Base-by-base conservation (phyloP, 2,797 vertebrate species). In the Botia kubotai region DNA sequence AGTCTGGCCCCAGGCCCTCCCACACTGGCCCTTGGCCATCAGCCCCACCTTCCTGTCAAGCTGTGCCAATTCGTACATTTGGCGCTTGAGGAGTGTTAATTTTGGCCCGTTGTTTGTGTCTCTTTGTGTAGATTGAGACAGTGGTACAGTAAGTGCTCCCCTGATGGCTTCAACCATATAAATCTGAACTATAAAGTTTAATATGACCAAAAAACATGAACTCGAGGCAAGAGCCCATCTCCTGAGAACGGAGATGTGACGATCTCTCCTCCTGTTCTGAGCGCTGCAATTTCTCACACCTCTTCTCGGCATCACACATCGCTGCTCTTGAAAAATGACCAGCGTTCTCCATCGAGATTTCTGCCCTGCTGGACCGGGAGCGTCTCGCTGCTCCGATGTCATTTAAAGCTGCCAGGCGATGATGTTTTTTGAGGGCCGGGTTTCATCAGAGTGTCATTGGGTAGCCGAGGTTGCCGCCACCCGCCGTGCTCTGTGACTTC, bases 321-420 rank as follows among this genome's bases (percentile, higher is more conserved):
- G 12, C 46, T 65, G 73, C 60, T 69, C 76, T 75, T 83, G 83
- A 82, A 86, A 84, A 77, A 79, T 82, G 81, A 23, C 11, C 33
- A n/a, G 21, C 19, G 43, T 13, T 46, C 43, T 74, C 63, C 17
- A 17, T 75, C 7, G 39, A 23, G 50, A 60, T 76, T 72, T 75
- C 60, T 29, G 23, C 13, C 71, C 87, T 81, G 86, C 80, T 73
- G 80, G 60, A 60, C 46, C 36, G 62, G 16, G 60, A 78, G 67
- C 82, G 46, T 74, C 65, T 48, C 13, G n/a, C 62, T 74, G 26
- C 50, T 77, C 73, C 80, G 85, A 83, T 87, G 85, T 88, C 86
- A 84, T 85, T 88, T 82, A 76, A 80, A 71, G 85, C 67, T 70
- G 55, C 67, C 62, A 43, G 58, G 23, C 21, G 39, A 70, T 50